Evolutionary conservation across 30 jellyfish, hydroid and myxozoan genomes (phyloP).

Genomic region (Catostylus mosaicus): DNA sequence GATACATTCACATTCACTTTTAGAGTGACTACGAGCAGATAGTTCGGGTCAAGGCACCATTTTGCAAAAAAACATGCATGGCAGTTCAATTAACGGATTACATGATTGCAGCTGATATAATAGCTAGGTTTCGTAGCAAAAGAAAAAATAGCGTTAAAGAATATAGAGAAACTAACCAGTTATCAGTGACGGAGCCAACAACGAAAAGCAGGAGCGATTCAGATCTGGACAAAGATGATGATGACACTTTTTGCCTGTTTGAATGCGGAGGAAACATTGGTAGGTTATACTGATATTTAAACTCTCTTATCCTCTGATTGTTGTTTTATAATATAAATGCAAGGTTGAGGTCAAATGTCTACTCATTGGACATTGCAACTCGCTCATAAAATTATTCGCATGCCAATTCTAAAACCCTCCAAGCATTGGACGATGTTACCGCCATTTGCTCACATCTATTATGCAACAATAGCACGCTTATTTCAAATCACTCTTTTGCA

Average conservation of each 20-base stretch:
- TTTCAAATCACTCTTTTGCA: too few relatives aligned
- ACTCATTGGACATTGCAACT: too few relatives aligned
- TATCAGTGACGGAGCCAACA: slow-evolving; percentile 20
- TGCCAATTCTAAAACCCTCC: too few relatives aligned
- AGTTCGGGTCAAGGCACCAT: slow-evolving; percentile 80
- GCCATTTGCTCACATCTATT: too few relatives aligned
- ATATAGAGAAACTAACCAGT: slow-evolving; percentile 51
- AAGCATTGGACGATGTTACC: too few relatives aligned
- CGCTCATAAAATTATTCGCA: too few relatives aligned
- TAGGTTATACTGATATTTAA: neutral
- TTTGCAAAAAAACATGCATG: slow-evolving; percentile 89
- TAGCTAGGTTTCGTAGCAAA: slow-evolving; percentile 86
- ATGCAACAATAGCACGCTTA: too few relatives aligned
- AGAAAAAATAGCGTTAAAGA: slow-evolving; percentile 78
- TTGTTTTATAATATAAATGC: neutral
- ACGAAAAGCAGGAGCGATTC: slow-evolving; percentile 50
- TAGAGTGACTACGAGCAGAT: slow-evolving; percentile 49
- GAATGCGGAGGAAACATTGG: slow-evolving; percentile 97
- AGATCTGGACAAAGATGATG: slow-evolving; percentile 28
- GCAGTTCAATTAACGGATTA: slow-evolving; percentile 82
- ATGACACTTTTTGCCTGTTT: slow-evolving; percentile 49
- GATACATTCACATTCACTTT: slow-evolving; percentile 8
- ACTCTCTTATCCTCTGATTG: neutral
- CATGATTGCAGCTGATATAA: slow-evolving; percentile 86
- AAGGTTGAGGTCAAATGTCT: neutral